Evolutionary conservation across 2,888 invertebrate genomes (phyloP).

Genomic region (Elmis aenea): DNA sequence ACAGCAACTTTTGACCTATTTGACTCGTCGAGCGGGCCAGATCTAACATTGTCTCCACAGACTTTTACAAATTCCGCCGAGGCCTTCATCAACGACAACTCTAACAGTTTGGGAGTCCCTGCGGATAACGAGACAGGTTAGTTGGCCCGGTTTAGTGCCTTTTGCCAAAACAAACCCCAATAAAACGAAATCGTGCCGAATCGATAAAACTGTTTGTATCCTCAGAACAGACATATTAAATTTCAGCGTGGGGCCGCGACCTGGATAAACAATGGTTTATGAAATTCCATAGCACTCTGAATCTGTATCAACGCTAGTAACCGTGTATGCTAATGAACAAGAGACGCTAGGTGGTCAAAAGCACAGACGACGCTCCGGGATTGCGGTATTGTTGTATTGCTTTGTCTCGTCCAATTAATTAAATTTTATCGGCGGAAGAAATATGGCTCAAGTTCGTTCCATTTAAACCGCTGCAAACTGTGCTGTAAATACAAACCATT

Average conservation of each 20-base stretch:
- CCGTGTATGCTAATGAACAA: neutral
- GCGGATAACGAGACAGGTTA: slow-evolving; percentile 57
- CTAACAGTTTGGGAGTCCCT: slow-evolving; percentile 57
- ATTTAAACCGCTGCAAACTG: too few relatives aligned
- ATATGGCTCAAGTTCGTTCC: too few relatives aligned
- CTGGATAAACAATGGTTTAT: neutral
- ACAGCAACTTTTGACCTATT: slow-evolving; percentile 53
- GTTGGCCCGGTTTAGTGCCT: too few relatives aligned
- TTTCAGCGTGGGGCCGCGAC: neutral
- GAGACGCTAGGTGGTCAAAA: neutral
- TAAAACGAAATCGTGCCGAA: too few relatives aligned
- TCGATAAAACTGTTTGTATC: too few relatives aligned
- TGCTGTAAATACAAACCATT: too few relatives aligned
- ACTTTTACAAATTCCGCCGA: slow-evolving; percentile 59
- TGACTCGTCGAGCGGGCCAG: slow-evolving; percentile 57
- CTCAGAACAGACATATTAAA: neutral
- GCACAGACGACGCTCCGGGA: neutral
- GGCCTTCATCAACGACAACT: slow-evolving; percentile 61
- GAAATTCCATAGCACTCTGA: neutral
- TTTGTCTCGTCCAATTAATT: neutral
- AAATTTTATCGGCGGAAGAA: neutral
- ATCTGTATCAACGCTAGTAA: neutral
- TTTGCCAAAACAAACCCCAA: too few relatives aligned
- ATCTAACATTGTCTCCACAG: slow-evolving; percentile 58
- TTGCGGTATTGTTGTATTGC: neutral